Conservation (phyloP, 2,113 vertebrate genomes). For the Bagarius yarrelli region DNA sequence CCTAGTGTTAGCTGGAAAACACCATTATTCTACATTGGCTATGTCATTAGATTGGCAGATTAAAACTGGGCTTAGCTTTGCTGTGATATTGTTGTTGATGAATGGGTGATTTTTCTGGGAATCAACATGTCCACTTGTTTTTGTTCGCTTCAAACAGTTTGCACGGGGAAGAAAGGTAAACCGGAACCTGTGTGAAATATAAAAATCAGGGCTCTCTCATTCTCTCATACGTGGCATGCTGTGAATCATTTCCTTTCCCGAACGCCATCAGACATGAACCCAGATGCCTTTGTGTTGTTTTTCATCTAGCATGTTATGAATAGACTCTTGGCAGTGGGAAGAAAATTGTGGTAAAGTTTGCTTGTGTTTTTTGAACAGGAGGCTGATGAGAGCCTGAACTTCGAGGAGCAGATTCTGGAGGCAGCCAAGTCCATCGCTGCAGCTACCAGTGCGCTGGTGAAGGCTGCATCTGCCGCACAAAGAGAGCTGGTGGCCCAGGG, state of each 20-base stretch:
- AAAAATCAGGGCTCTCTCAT: neutral
- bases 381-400: constrained; percentile 96
- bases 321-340: neutral
- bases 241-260: constrained; percentile 26
- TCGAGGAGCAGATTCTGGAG: constrained; percentile 97
- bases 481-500: constrained; percentile 95
- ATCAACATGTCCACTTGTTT: constrained; percentile 13
- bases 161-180: constrained; percentile 52
- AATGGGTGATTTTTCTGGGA: neutral
- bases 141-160: constrained; percentile 44
- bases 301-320: constrained; percentile 3
- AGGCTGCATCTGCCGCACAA: constrained; percentile 94
- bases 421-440: constrained; percentile 97
- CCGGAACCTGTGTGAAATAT: neutral
- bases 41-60: neutral
- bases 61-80: neutral
- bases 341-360: neutral
- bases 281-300: constrained; percentile 5
- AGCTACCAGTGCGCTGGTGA: constrained; percentile 94
- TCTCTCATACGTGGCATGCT: constrained; percentile 1
- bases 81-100: constrained; percentile 7
- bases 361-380: constrained; percentile 72
- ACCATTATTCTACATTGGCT: neutral
- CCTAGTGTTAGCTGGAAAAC: neutral
- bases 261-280: neutral